phyloP scores from a whole-genome alignment of 2,797 vertebrate genomes.

The Simalia tracyae region DNA sequence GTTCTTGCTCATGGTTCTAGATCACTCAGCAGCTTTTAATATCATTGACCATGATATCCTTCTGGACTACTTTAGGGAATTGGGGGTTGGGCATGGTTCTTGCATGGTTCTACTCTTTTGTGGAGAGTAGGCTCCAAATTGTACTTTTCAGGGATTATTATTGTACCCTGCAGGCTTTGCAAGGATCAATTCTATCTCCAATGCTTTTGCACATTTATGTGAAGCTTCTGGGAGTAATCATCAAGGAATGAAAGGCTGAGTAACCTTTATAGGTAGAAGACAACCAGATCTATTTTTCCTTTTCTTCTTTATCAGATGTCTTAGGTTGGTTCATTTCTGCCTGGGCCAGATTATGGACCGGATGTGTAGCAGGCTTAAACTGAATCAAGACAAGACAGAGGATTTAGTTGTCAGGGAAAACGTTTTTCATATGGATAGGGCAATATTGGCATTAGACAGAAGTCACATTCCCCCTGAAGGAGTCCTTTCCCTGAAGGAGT shows the following conservation, averaged over 20 bases:
- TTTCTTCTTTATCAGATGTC: neutral
- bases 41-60: neutral
- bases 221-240: neutral
- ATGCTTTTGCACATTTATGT: neutral
- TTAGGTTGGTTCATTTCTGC: neutral
- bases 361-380: neutral
- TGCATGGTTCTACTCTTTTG: neutral
- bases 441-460: neutral
- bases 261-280: neutral
- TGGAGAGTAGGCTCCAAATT: neutral
- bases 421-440: neutral
- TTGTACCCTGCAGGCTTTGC: too few species aligned
- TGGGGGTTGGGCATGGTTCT: neutral
- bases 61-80: neutral
- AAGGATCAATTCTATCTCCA: neutral
- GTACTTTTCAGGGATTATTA: neutral
- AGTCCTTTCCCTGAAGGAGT: neutral
- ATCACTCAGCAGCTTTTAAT: neutral
- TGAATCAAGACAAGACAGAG: neutral
- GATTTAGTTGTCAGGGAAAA: neutral
- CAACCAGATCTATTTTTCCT: neutral
- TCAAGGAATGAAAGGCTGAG: neutral
- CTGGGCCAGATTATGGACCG: neutral
- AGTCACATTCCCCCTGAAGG: neutral
- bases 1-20: neutral